These are phyloP conservation scores for Apocheima hispidaria DNA, from an alignment of 2,888 invertebrate genomes.

Conservation along the genomic window DNA sequence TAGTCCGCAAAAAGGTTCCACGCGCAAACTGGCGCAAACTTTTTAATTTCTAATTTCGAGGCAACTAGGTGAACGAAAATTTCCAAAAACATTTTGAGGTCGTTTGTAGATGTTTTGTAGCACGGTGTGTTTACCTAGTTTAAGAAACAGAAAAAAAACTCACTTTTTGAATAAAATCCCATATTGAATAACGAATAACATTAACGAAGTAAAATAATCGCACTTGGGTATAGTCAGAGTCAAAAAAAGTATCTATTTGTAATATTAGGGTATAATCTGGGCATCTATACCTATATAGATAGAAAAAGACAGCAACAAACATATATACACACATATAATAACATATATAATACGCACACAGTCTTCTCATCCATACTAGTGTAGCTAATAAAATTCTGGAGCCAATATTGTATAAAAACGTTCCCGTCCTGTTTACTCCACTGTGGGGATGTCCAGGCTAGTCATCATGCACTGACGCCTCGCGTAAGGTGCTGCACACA, in stretches of 20 bases:
- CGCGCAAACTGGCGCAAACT: conserved; percentile 33
- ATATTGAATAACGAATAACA: not conserved
- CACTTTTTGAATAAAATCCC: not conserved
- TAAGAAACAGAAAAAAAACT: not conserved
- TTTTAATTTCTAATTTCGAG: conserved; percentile 39
- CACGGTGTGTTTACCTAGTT: not conserved
- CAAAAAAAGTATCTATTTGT: too few species aligned
- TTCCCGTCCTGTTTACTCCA: not conserved
- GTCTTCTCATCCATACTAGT: not conserved
- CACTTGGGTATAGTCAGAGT: too few species aligned
- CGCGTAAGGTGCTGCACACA: conserved; percentile 17
- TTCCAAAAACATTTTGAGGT: conserved; percentile 31
- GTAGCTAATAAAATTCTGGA: not conserved
- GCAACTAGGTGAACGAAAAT: conserved; percentile 32
- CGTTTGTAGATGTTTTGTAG: conserved; percentile 24
- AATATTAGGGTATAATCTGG: too few species aligned
- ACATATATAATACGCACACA: not conserved
- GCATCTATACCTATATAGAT: too few species aligned
- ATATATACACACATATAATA: too few species aligned
- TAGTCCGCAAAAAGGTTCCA: conserved; percentile 41
- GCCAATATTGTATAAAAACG: not conserved
- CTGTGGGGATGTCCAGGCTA: not conserved
- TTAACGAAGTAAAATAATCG: too few species aligned
- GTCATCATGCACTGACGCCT: not conserved
- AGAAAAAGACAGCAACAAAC: too few species aligned